Conservation (phyloP, 2,113 vertebrate genomes). For the Serinus canaria region DNA sequence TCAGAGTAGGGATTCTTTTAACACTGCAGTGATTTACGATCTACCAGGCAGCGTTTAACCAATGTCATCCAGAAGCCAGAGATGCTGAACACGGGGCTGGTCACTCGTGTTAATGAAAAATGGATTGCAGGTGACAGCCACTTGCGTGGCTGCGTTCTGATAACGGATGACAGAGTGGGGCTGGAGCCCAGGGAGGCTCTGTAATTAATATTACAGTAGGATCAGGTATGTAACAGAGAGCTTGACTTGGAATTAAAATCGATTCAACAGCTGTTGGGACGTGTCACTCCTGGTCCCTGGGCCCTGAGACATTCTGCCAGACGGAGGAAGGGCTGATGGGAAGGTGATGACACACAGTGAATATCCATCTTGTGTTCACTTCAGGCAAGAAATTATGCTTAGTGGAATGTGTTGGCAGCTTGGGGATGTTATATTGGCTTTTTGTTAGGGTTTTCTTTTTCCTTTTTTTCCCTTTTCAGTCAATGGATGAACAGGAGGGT, state of each 20-base stretch:
- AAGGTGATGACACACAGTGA: slow-evolving; percentile 25
- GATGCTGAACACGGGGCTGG: slow-evolving; percentile 35
- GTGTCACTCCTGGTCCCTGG: slow-evolving; percentile 32
- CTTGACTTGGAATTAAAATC: slow-evolving; percentile 41
- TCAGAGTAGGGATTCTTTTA: slow-evolving; percentile 9
- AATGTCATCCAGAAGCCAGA: slow-evolving; percentile 27
- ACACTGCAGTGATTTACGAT: slow-evolving; percentile 54
- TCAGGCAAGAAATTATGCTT: slow-evolving; percentile 21
- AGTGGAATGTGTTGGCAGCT: slow-evolving; percentile 49
- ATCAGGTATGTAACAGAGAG: not conserved
- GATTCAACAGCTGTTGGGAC: slow-evolving; percentile 17
- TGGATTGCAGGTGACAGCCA: slow-evolving; percentile 16
- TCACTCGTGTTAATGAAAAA: slow-evolving; percentile 61
- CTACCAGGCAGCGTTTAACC: slow-evolving; percentile 43
- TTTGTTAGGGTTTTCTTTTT: not conserved
- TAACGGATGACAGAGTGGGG: slow-evolving; percentile 30
- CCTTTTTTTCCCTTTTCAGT: not conserved
- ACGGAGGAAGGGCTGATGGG: slow-evolving; percentile 26
- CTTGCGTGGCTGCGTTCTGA: slow-evolving; percentile 34
- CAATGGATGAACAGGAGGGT: not conserved
- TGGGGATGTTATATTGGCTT: not conserved
- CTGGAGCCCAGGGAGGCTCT: not conserved
- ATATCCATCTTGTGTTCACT: slow-evolving; percentile 52
- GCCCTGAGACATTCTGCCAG: slow-evolving; percentile 22
- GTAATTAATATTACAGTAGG: slow-evolving; percentile 55